Evolutionary conservation across 2,888 invertebrate species (phyloP), one percentile per base, ranked within the genome.

Genomic region (Sicus ferrugineus): DNA sequence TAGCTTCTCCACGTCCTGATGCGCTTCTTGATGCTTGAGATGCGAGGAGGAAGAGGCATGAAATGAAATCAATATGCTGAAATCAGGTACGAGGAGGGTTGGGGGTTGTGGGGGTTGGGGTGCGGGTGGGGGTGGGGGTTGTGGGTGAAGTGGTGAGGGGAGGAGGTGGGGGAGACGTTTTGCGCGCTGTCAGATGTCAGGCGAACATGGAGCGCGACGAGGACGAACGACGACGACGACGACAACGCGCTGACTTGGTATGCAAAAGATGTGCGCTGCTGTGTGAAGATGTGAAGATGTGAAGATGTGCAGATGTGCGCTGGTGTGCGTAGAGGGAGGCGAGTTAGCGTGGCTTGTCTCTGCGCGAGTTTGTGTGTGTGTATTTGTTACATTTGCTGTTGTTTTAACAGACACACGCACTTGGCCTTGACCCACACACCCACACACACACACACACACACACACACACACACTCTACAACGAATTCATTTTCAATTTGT

Each of bases 351-450:
- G n/a, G n/a, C n/a, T n/a, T n/a, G n/a, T n/a, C n/a, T n/a, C n/a
- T 31, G 11, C n/a, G 31, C 58, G 34, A 21, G 6, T 26, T 6
- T 11, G 34, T 34, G 42, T 23, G 42, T 23, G 28, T 30, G 28
- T 56, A 23, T 31, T 31, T 19, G 21, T 9, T 21, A 28, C 30
- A 28, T 30, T 56, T 56, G n/a, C 30, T n/a, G 56, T n/a, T n/a
- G n/a, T n/a, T n/a, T n/a, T n/a, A 14, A 3, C 14, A 7, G 42
- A 42, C 21, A 26, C 61, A 61, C 61, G 61, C 61, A 61, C 61
- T 61, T 61, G 61, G 34, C 61, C 61, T 61, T 61, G 61, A 61
- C 42, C n/a, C n/a, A n/a, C n/a, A n/a, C n/a, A n/a, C n/a, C n/a
- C n/a, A n/a, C n/a, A n/a, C n/a, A n/a, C n/a, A n/a, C n/a, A n/a